Base-by-base conservation (phyloP, 2,888 invertebrate species). In the Lycocerus yunnanus region DNA sequence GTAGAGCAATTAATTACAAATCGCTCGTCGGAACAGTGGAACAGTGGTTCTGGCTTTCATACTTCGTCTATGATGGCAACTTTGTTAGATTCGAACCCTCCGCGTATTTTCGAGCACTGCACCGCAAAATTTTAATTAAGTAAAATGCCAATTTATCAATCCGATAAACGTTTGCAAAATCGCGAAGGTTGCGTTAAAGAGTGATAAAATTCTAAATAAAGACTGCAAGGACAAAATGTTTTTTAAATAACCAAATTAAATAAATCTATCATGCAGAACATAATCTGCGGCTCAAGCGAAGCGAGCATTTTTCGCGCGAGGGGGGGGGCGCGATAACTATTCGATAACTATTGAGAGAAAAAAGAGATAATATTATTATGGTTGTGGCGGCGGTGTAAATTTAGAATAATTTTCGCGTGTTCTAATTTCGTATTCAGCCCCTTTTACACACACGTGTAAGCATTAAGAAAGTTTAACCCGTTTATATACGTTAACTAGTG, bases 381-480 rank as follows among this genome's bases (percentile, higher is more conserved):
- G n/a, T n/a, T n/a, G 43, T 21, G 21, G 9, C 13, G 27, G 21
- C n/a, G n/a, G n/a, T 43, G 43, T 43, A 43, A 43, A 43, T 43
- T 43, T n/a, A 6, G n/a, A 43, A 43, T n/a, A 43, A 43, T 43
- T 43, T 43, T 43, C 43, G n/a, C 43, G 43, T 13, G 20, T 14
- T 16, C 66, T 66, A 68, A 72, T 72, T 67, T 68, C 5, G 43
- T 15, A 72, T 68, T 72, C 72, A 72, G 67, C 72, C 43, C 61
- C 66, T 61, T 16, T 63, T 63, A 60, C 66, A 72, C 72, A 72
- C 72, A 67, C 67, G 72, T 68, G 60, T 67, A 43, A 59, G 67
- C 72, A 72, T 72, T 72, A 61, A 14, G 70, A 66, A 63, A 71
- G 71, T 67, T 72, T 61, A 60, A 61, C 61, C 72, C 72, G 67